These are phyloP conservation scores for Pantherophis guttatus DNA, from an alignment of 2,113 vertebrate species.

Conservation along the genomic window DNA sequence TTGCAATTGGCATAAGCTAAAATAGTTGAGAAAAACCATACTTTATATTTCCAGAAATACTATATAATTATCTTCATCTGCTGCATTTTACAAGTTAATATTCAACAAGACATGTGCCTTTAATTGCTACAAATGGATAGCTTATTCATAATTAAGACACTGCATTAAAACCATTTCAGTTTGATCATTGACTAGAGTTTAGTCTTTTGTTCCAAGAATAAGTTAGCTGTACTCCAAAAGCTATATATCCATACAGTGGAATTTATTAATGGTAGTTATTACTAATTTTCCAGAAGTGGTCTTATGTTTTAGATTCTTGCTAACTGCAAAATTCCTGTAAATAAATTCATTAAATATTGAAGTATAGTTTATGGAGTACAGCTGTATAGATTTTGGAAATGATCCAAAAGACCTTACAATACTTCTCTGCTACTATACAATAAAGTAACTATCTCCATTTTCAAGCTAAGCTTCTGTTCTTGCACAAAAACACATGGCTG, in stretches of 20 bases:
- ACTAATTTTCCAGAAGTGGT: not conserved
- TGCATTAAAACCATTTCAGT: slow-evolving; percentile 3
- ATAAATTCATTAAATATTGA: not conserved
- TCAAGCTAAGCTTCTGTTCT: not conserved
- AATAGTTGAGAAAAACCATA: not conserved
- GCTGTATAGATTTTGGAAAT: not conserved
- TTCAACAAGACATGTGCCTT: not conserved
- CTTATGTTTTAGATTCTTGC: not conserved
- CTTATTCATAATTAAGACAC: slow-evolving; percentile 9
- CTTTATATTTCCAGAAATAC: not conserved
- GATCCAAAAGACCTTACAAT: not conserved
- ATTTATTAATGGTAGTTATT: not conserved
- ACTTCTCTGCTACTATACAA: not conserved
- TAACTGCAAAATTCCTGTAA: not conserved
- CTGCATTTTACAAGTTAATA: slow-evolving; percentile 12
- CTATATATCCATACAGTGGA: not conserved
- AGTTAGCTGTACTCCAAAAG: not conserved
- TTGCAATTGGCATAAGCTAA: not conserved
- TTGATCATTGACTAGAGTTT: not conserved
- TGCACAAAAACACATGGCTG: not conserved
- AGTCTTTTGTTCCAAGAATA: not conserved
- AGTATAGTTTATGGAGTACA: no score
- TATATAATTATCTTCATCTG: not conserved
- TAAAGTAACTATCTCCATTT: not conserved
- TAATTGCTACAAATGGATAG: not conserved